Evolutionary conservation across 2,888 invertebrate species (phyloP), one percentile per base, ranked within the genome.

Genomic region (Caenorhabditis panamensis): DNA sequence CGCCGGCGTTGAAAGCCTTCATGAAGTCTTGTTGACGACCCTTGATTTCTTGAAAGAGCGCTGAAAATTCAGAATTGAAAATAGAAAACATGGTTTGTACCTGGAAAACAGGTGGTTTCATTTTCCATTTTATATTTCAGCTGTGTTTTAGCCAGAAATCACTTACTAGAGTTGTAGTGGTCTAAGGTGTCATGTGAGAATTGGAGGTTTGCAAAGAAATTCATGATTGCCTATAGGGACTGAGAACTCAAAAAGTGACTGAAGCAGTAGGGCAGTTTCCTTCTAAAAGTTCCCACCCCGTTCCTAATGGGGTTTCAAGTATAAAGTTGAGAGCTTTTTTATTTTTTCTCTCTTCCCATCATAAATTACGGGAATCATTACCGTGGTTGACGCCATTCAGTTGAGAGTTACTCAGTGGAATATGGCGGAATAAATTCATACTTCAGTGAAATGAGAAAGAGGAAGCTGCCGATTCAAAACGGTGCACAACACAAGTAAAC

Each of bases 41-140:
- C 56, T 90, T 89, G 86, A 91, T 91, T 82, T 91, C 91, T 86
- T 90, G 89, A 85, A 88, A 88, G 8, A 91, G 85, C 24, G 88
- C 91, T 91, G 80, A 78, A 89, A 87, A 41, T 47, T n/a, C 2
- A 13, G 3, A 41, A 41, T 41, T 41, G 16, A 47, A 47, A 47
- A 47, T 47, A 47, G 53, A 64, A 53, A n/a, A 31, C 24, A 49
- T 53, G 36, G 20, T 36, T 36, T 20, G 37, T 58, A 28, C 54
- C 28, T 28, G 8, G 28, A n/a, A 26, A 28, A 24, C 51, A 51
- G 51, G 51, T 51, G 51, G 2, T 59, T 59, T 18, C 22, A 13
- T 37, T 47, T 18, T n/a, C 26, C 28, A 18, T 51, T 51, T 47
- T 24, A 3, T 26, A 24, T 58, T 58, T 59, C 24, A 22, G 24